Evolutionary conservation across 2,797 vertebrate genomes (phyloP), one percentile per base, ranked within the genome.

Genomic region (Petrocephalus schoutedeni): DNA sequence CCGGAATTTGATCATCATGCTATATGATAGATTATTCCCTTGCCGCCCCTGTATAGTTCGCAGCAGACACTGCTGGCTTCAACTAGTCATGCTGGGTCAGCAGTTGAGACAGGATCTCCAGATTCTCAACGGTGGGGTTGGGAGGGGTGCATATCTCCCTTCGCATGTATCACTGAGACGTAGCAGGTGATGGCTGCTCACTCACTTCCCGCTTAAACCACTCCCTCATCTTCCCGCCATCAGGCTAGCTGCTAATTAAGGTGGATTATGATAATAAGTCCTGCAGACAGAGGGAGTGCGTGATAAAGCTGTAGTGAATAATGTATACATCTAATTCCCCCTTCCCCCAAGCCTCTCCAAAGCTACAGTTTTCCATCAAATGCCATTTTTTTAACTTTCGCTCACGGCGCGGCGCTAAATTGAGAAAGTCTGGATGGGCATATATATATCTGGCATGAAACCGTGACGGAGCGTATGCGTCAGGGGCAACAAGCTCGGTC

Each of bases 251-350:
- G 94, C 95, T 96, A 95, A 96, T 96, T 96, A 95, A 95, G 96
- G 94, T 92, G 92, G 92, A 92, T 92, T 91, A 10, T 95, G 96
- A 95, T 96, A 96, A 96, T 95, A 96, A 96, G 94, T 96, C 95
- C 95, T 95, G 89, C 89, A 95, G 95, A 96, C 96, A 96, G 58
- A 90, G 91, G 92, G 94, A 94, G 92, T 94, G 94, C 94, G 94
- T 95, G 94, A 96, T 95, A 93, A 96, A 95, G 95, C 94, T 92
- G 92, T 95, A 94, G 93, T 96, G 95, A 96, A 96, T 96, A 95
- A 96, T 96, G 95, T 95, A 96, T 96, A 94, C 92, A 89, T 93
- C 87, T 56, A 53, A 90, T 56, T 89, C 89, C 86, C 89, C 87
- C 14, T 89, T 77, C 74, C 77, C 59, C 41, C 85, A 67, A 41